Base-by-base conservation (phyloP, 37 sponge, comb jelly and placozoan genomes). In the Cladorhizidae sp. region DNA sequence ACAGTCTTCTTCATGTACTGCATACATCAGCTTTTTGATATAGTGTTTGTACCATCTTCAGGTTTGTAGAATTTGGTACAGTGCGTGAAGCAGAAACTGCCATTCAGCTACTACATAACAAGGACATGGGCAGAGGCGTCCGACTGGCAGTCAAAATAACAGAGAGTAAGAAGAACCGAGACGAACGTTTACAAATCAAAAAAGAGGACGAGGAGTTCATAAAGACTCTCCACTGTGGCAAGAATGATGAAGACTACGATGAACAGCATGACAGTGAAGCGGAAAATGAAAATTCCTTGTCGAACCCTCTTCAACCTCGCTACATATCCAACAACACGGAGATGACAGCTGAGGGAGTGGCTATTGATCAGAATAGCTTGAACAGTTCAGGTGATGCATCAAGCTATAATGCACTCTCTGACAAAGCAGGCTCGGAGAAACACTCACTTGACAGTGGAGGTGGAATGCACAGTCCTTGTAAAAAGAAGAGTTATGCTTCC, bases 11-110 rank as follows among this genome's bases (percentile, higher is more conserved):
- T n/a, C n/a, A n/a, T n/a, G n/a, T n/a, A n/a, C n/a, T n/a, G n/a
- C n/a, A n/a, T n/a, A n/a, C n/a, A n/a, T n/a, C n/a, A n/a, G n/a
- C n/a, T n/a, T n/a, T n/a, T n/a, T n/a, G n/a, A n/a, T n/a, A n/a
- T n/a, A 17, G 28, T 6, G 28, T 26, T 17, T 26, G 12, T 26
- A 59, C 28, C 40, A 36, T 63, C 25, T 59, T 0, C 57, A 92
- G 93, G 40, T 92, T 92, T 85, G 86, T 92, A 7, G 61, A 80
- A 31, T 85, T 43, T 68, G 68, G 33, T 7, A 88, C 93, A 21
- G 64, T 88, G 0, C 67, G 75, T 49, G 93, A 92, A 37, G 93
- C 89, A 39, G 82, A 81, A 15, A 9, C 6, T 20, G 89, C 86
- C 58, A 76, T 92, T 0, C 72, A 76, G 41, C 38, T 64, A 40